Evolutionary conservation across 2,888 invertebrate species (phyloP).

Genomic region (Cerastis rubricosa): DNA sequence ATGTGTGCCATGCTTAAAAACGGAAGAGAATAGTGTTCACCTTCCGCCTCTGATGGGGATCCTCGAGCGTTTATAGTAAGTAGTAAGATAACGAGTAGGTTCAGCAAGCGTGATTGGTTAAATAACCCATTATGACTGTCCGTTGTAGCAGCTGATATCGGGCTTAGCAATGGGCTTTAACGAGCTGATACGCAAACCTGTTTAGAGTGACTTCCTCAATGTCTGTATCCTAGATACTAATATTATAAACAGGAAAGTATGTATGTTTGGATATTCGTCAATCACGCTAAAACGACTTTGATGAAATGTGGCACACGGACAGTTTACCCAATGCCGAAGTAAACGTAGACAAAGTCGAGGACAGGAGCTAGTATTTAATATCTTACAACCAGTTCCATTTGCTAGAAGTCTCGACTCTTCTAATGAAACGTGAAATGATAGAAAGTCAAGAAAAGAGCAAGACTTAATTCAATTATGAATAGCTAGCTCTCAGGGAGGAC

Average conservation of each 20-base stretch:
- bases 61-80: not conserved
- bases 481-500: conserved; percentile 61
- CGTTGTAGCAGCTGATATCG: conserved; percentile 21
- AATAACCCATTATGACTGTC: conserved; percentile 17
- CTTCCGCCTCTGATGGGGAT: conserved; percentile 1
- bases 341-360: not conserved
- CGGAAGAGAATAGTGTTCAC: not conserved
- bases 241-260: not conserved
- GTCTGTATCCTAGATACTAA: not conserved
- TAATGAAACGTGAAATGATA: conserved; percentile 58
- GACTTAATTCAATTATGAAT: conserved; percentile 66
- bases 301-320: not conserved
- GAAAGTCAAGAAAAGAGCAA: conserved; percentile 61
- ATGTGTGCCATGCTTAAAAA: not conserved
- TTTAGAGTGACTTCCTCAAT: conserved; percentile 1
- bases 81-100: conserved; percentile 19
- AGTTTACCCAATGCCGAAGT: not conserved
- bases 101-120: conserved; percentile 6
- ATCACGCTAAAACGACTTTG: not conserved
- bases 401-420: conserved; percentile 5
- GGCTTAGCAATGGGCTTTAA: conserved; percentile 10
- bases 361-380: not conserved
- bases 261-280: not conserved
- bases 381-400: conserved; percentile 16
- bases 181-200: not conserved